phyloP scores from a whole-genome alignment of 1,140 invertebrate genomes.

The Heterodera carotae region DNA sequence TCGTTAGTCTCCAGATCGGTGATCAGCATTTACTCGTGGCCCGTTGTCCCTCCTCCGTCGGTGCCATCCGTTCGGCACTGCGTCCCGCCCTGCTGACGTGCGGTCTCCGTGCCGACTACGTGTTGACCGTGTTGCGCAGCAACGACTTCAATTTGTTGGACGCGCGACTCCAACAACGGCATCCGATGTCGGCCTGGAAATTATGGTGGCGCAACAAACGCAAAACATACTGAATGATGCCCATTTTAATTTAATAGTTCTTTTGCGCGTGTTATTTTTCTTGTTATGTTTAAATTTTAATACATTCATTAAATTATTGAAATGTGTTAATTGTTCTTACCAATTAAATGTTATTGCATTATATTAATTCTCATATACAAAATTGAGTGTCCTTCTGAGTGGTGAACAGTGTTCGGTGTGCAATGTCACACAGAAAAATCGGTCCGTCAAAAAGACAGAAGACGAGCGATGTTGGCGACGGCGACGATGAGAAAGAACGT shows the following conservation, averaged over 20 bases:
- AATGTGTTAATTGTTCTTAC: no score
- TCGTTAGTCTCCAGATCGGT: slow-evolving; percentile 16
- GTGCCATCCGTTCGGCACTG: background rate
- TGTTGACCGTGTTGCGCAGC: slow-evolving; percentile 31
- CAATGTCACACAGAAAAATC: background rate
- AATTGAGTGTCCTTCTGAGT: no score
- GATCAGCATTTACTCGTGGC: slow-evolving; percentile 22
- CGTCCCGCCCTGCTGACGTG: slow-evolving; percentile 39
- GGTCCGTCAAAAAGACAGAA: background rate
- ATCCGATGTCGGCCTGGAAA: slow-evolving; percentile 39
- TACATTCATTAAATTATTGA: no score
- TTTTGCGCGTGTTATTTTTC: no score
- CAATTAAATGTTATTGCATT: no score
- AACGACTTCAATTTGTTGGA: slow-evolving; percentile 48
- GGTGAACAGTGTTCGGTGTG: no score
- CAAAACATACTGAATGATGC: slow-evolving; percentile 36
- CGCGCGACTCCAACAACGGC: slow-evolving; percentile 34
- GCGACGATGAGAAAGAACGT: background rate
- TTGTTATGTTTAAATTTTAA: no score
- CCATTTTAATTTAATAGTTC: no score
- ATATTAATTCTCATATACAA: no score
- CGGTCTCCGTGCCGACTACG: slow-evolving; percentile 46
- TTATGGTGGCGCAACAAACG: slow-evolving; percentile 48
- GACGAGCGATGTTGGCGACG: background rate
- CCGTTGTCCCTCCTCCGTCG: background rate